Conservation (phyloP, 2,797 vertebrate species). For the Lutjanus campechanus region DNA sequence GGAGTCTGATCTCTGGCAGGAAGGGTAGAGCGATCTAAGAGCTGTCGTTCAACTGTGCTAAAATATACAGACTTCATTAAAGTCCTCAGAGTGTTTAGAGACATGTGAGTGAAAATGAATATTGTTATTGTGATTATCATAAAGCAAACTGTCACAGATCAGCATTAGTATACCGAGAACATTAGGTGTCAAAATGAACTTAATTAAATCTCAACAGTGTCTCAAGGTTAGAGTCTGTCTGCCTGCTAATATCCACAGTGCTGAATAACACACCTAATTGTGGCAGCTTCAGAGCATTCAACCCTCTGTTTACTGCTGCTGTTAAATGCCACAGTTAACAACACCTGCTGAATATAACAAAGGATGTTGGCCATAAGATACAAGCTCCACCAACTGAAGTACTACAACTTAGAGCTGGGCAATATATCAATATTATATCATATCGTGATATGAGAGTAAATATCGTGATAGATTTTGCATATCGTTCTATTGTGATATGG, state of each 20-base stretch:
- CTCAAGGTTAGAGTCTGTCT: slow-evolving; percentile 22
- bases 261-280: background rate
- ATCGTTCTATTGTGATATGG: too few species aligned
- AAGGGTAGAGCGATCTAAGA: slow-evolving; percentile 27
- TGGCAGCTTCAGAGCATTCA: background rate
- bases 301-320: background rate
- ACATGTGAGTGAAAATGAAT: background rate
- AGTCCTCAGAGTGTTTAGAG: background rate
- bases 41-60: slow-evolving; percentile 28
- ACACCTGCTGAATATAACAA: background rate
- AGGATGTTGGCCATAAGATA: background rate
- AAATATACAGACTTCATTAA: slow-evolving; percentile 28
- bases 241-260: background rate
- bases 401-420: too few species aligned
- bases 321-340: background rate
- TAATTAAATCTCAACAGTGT: slow-evolving; percentile 7
- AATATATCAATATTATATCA: too few species aligned
- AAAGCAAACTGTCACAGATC: slow-evolving; percentile 9
- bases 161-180: slow-evolving; percentile 1
- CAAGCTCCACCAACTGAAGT: background rate
- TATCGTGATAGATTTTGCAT: too few species aligned
- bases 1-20: slow-evolving; percentile 41
- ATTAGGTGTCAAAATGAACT: background rate
- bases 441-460: too few species aligned
- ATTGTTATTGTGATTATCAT: slow-evolving; percentile 16